Evolutionary conservation across 2,888 invertebrate species (phyloP).

Genomic region (Platycheirus albimanus): DNA sequence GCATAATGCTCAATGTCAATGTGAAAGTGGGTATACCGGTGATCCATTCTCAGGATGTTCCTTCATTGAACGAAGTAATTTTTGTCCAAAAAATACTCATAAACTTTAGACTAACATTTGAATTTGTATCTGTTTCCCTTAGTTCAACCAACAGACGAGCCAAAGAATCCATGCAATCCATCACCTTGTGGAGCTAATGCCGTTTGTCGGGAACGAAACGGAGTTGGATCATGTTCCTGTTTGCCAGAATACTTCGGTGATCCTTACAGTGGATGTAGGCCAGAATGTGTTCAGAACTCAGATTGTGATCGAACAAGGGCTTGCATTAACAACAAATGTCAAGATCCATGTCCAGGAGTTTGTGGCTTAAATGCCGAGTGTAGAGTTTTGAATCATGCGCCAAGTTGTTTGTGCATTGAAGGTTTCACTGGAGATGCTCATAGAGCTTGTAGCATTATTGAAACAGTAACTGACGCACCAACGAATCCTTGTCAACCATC

Average conservation of each 20-base stretch:
- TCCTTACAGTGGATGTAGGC: constrained; percentile 90
- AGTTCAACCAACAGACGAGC: constrained; percentile 83
- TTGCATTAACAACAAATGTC: constrained; percentile 90
- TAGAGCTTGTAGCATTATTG: constrained; percentile 84
- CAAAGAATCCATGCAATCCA: constrained; percentile 89
- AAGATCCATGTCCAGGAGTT: constrained; percentile 90
- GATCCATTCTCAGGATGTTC: constrained; percentile 90
- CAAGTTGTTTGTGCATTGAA: constrained; percentile 89
- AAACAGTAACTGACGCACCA: constrained; percentile 78
- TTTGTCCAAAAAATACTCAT: constrained; percentile 34
- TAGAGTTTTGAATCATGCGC: constrained; percentile 89
- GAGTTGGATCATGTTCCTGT: constrained; percentile 90
- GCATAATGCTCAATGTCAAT: constrained; percentile 91
- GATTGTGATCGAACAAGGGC: constrained; percentile 89
- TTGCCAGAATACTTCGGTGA: constrained; percentile 89
- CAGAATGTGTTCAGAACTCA: constrained; percentile 91
- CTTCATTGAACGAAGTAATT: constrained; percentile 83
- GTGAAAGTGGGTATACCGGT: constrained; percentile 89
- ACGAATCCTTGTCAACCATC: constrained; percentile 85
- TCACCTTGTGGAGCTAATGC: constrained; percentile 92
- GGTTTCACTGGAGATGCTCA: constrained; percentile 89
- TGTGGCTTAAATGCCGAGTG: constrained; percentile 92
- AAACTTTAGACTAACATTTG: constrained; percentile 28
- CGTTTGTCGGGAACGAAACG: constrained; percentile 88
- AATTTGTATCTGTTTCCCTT: constrained; percentile 11